phyloP scores from a whole-genome alignment of 2,888 invertebrate genomes.

The Hylaea fasciaria region DNA sequence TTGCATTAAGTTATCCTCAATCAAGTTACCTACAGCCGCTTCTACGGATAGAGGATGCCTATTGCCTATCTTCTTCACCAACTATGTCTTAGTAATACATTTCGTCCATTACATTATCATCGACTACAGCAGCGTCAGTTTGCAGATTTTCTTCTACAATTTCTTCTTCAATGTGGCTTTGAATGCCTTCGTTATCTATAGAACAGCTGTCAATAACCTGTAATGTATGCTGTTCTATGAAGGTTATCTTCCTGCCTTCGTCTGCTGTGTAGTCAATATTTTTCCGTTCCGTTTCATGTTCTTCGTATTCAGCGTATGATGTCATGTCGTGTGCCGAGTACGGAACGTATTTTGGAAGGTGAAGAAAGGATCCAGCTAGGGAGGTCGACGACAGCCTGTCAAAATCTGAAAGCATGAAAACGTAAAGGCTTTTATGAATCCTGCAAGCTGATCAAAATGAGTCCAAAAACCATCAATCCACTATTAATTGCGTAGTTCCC shows the following conservation, averaged over 20 bases:
- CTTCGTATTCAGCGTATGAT: constrained; percentile 36
- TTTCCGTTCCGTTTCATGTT: constrained; percentile 47
- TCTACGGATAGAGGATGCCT: neutral
- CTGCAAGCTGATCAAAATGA: too few relatives aligned
- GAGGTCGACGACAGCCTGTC: constrained; percentile 55
- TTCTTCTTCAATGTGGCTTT: constrained; percentile 12
- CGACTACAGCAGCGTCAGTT: constrained; percentile 1
- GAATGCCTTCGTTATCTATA: constrained; percentile 8
- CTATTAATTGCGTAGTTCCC: too few relatives aligned
- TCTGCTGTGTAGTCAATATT: constrained; percentile 45
- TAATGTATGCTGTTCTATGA: constrained; percentile 9
- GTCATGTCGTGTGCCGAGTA: constrained; percentile 49
- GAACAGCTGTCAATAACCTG: constrained; percentile 15
- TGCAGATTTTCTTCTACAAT: constrained; percentile 13
- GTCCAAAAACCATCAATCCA: too few relatives aligned
- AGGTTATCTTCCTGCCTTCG: constrained; percentile 14
- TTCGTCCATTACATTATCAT: constrained; percentile 4
- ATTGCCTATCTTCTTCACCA: constrained; percentile 4
- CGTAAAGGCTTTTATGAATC: neutral
- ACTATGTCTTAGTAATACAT: neutral
- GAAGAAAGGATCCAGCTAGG: constrained; percentile 59
- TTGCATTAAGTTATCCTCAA: neutral
- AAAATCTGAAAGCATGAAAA: constrained; percentile 40
- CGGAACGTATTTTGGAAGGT: constrained; percentile 49
- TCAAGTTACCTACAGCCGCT: neutral